These are phyloP conservation scores for Peromyscus leucopus DNA, from an alignment of 2,113 vertebrate genomes.

Conservation along the genomic window DNA sequence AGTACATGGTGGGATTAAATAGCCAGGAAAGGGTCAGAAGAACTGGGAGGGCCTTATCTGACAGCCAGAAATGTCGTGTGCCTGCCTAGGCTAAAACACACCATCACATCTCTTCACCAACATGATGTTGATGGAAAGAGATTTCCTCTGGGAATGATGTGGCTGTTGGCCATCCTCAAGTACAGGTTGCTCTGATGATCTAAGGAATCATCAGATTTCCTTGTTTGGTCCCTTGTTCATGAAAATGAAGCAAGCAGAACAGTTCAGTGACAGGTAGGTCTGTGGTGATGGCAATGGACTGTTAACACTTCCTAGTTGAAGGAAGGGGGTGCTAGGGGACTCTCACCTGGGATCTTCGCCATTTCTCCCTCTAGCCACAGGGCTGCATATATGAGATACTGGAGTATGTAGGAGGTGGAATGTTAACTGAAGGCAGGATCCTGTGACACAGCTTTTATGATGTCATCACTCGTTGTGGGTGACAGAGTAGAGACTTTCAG, in stretches of 20 bases:
- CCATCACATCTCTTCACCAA: too few species aligned
- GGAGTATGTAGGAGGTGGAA: too few species aligned
- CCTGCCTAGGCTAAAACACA: background rate
- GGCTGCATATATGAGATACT: background rate
- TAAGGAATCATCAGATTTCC: too few species aligned
- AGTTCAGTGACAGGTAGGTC: background rate
- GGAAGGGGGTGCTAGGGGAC: accelerated
- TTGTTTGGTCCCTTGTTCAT: too few species aligned
- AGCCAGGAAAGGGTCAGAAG: background rate
- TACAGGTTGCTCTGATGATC: background rate
- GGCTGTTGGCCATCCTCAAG: background rate
- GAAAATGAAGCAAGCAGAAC: too few species aligned
- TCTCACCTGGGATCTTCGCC: background rate
- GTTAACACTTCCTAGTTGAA: too few species aligned
- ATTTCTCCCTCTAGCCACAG: background rate
- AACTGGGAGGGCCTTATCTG: background rate
- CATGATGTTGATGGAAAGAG: background rate
- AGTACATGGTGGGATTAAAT: too few species aligned
- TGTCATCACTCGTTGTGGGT: background rate
- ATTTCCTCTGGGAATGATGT: background rate
- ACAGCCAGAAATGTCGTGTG: background rate
- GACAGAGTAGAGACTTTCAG: background rate
- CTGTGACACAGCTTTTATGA: background rate
- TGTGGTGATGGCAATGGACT: background rate
- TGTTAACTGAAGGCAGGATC: background rate